Conservation (phyloP, 2,888 invertebrate species). For the Eupithecia dodoneata region DNA sequence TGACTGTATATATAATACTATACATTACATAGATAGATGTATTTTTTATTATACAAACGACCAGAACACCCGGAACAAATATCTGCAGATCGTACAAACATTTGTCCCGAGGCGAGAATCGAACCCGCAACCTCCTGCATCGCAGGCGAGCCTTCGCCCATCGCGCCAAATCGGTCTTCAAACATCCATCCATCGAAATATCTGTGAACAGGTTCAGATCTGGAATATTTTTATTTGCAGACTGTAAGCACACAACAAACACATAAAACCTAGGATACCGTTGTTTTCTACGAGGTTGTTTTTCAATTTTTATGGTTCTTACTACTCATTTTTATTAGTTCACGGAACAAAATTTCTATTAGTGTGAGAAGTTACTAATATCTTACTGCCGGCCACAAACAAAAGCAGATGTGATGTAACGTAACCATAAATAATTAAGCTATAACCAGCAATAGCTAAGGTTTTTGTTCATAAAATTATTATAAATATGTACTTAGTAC, state of each 20-base stretch:
- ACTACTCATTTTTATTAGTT: background rate
- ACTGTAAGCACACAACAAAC: background rate
- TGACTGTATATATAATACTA: too few species aligned
- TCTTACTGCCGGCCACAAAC: background rate
- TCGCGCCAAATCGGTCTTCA: too few species aligned
- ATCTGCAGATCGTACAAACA: too few species aligned
- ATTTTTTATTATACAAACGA: too few species aligned
- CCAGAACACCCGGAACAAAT: too few species aligned
- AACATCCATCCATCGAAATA: background rate
- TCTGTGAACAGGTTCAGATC: background rate
- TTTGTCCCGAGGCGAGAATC: too few species aligned
- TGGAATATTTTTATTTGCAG: background rate
- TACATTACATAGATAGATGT: too few species aligned
- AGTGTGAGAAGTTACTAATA: background rate
- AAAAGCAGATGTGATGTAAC: background rate
- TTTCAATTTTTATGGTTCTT: background rate
- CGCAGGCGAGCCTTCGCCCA: too few species aligned
- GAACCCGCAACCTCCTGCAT: too few species aligned
- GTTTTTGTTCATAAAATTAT: background rate
- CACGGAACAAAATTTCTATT: background rate
- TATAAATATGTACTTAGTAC: too few species aligned
- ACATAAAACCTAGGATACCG: background rate
- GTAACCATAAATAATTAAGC: background rate
- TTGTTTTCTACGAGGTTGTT: background rate
- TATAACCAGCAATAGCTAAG: too few species aligned